Base-by-base conservation (phyloP, 2,797 vertebrate species). In the Siniperca scherzeri region DNA sequence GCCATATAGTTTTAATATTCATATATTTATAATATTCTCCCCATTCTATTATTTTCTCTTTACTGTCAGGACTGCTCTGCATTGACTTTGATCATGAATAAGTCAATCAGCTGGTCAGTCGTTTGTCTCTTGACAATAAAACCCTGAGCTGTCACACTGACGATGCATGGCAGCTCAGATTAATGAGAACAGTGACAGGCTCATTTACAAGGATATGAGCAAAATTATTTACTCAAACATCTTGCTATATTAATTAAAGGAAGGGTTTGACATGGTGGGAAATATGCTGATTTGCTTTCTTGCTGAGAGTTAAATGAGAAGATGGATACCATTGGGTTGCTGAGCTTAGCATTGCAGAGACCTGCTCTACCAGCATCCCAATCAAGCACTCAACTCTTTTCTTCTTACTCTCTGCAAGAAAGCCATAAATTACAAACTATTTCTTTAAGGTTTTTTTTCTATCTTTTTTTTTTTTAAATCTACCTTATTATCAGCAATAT, bases 1-100 rank as follows among this genome's bases (percentile, higher is more conserved):
- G 2, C 27, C 19, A 25, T 36, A 46, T 10, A 3, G 7, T 38
- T 59, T 30, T 57, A 27, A 27, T 27, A 27, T 44, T 13, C 42
- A 44, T 2, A 30, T 66, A 3, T 30, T 6, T 59, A 22, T 36
- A 11, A 50, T 17, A 48, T 50, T 19, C 5, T 61, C 11, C 6
- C 5, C 48, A 13, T 44, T 12, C 8, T 21, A 19, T n/a, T 17
- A 2, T 70, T 30, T 46, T 48, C 2, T 38, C 27, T 22, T 53
- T 22, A 4, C 36, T 22, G 5, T 52, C 30, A 50, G 50, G 27
- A 22, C 9, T 12, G 59, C 59, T 40, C 30, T 12, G 30, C 40
- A 40, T 30, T 36, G 59, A 62, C 21, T 48, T 4, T 17, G 8
- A 44, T 52, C 38, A 61, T 68, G 56, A 56, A 68, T 77, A 61